Conservation (phyloP, 1,140 invertebrate species). For the Charaxes varanes region DNA sequence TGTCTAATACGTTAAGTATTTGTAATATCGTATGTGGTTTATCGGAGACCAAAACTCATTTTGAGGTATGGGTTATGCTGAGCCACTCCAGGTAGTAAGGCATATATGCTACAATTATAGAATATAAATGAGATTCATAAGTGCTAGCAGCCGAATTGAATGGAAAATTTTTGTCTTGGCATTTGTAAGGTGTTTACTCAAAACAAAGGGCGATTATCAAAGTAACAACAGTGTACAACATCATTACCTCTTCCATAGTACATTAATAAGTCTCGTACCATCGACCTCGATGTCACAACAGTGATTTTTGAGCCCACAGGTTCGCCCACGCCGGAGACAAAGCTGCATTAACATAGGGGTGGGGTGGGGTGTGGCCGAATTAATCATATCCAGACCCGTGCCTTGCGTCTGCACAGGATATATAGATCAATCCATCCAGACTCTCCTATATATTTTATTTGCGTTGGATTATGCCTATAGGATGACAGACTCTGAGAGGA, state of each 20-base stretch:
- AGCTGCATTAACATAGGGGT: constrained; percentile 52
- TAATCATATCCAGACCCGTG: constrained; percentile 50
- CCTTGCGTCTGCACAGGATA: constrained; percentile 16
- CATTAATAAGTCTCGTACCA: constrained; percentile 18
- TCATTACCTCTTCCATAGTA: background rate
- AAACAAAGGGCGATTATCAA: too few relatives aligned
- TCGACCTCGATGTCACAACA: constrained; percentile 40
- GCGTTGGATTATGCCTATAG: constrained; percentile 1
- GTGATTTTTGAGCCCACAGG: constrained; percentile 45
- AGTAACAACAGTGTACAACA: too few relatives aligned
- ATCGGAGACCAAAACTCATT: too few relatives aligned
- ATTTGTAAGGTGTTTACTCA: too few relatives aligned
- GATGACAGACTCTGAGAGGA: constrained; percentile 5
- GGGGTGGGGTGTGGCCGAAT: constrained; percentile 44
- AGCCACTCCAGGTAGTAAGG: too few relatives aligned
- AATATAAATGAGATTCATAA: too few relatives aligned
- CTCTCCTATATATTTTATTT: background rate
- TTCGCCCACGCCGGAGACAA: constrained; percentile 56
- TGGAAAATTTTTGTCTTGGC: too few relatives aligned
- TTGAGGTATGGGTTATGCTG: too few relatives aligned
- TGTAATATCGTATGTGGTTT: too few relatives aligned
- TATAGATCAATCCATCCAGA: background rate
- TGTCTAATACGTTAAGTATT: too few relatives aligned
- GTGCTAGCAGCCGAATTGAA: too few relatives aligned
- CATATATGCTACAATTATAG: background rate